Percentiles rank a stretch among this genome's conserved stretches.
Evolutionary conservation across 2,797 vertebrate species (phyloP).

Genomic region (Naso thynnoides): DNA sequence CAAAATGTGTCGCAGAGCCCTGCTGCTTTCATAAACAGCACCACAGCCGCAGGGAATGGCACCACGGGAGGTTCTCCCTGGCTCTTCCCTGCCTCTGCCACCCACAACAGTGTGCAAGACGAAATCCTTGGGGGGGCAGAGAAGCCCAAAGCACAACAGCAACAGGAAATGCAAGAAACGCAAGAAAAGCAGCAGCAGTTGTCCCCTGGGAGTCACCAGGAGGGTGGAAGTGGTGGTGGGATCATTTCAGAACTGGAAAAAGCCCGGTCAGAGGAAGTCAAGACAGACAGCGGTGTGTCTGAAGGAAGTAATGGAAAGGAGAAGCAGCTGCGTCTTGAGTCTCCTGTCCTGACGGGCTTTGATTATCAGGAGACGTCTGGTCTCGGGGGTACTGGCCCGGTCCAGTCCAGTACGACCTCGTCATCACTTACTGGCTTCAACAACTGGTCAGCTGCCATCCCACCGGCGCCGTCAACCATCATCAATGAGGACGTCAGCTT

Average conservation of each 20-base stretch:
- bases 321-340: constrained; percentile 97
- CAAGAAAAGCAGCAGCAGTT: constrained; percentile 96
- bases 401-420: constrained; percentile 94
- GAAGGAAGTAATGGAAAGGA: constrained; percentile 94
- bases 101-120: constrained; percentile 98
- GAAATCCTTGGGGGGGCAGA: constrained; percentile 96
- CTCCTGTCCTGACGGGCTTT: constrained; percentile 95
- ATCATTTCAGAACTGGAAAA: constrained; percentile 97
- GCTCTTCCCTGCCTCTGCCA: constrained; percentile 96
- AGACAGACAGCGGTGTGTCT: constrained; percentile 89
- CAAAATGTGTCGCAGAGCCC: constrained; percentile 97
- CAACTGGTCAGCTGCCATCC: constrained; percentile 98
- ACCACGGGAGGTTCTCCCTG: constrained; percentile 96
- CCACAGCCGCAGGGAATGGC: constrained; percentile 96
- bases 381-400: constrained; percentile 90
- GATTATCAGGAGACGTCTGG: constrained; percentile 97
- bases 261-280: constrained; percentile 92
- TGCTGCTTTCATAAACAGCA: constrained; percentile 98
- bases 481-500: constrained; percentile 98
- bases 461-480: constrained; percentile 94
- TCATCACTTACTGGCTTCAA: constrained; percentile 96
- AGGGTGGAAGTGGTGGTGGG: constrained; percentile 84
- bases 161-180: constrained; percentile 96
- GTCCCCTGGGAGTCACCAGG: constrained; percentile 93
- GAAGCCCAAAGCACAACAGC: constrained; percentile 95